Evolutionary conservation across 1,140 invertebrate species (phyloP).

Genomic region (Cyrtorhinus lividipennis): DNA sequence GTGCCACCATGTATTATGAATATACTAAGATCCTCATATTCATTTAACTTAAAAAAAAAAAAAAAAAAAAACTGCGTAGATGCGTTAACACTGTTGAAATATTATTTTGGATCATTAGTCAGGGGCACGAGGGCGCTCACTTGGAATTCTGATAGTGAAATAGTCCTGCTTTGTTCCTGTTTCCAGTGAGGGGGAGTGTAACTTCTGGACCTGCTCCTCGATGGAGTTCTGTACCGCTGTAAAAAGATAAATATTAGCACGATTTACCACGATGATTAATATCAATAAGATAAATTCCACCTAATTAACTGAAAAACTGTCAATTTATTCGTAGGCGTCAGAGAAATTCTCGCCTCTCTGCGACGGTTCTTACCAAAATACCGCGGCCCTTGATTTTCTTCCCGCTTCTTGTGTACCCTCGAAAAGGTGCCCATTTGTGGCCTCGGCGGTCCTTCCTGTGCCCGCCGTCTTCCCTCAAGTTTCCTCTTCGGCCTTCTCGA

Average conservation of each 20-base stretch:
- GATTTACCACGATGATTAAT: too few relatives aligned
- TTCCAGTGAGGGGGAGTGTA: conserved; percentile 80
- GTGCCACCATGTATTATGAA: too few relatives aligned
- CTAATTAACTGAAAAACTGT: too few relatives aligned
- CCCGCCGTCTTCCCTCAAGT: conserved; percentile 33
- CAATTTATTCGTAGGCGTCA: too few relatives aligned
- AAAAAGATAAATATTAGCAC: conserved; percentile 19
- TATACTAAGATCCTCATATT: too few relatives aligned
- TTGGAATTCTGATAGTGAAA: conserved; percentile 67
- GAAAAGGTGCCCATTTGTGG: conserved; percentile 24
- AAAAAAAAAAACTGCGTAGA: too few relatives aligned
- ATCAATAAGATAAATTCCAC: too few relatives aligned
- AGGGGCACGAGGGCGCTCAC: conserved; percentile 31
- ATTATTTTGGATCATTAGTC: too few relatives aligned
- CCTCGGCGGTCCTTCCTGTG: conserved; percentile 27
- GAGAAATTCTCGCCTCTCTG: too few relatives aligned
- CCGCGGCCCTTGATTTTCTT: conserved; percentile 77
- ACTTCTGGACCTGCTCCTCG: conserved; percentile 57
- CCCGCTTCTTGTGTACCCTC: conserved; percentile 53
- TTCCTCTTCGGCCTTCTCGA: too few relatives aligned
- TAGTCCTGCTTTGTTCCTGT: conserved; percentile 65
- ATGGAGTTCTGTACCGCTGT: conserved; percentile 71
- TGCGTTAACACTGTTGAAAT: too few relatives aligned
- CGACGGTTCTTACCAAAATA: conserved; percentile 58
- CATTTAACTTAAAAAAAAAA: too few relatives aligned